A percentile compares a stretch with the other conserved stretches of the same genome.
Conservation (phyloP, 2,888 invertebrate species). For the Cabera pusaria region DNA sequence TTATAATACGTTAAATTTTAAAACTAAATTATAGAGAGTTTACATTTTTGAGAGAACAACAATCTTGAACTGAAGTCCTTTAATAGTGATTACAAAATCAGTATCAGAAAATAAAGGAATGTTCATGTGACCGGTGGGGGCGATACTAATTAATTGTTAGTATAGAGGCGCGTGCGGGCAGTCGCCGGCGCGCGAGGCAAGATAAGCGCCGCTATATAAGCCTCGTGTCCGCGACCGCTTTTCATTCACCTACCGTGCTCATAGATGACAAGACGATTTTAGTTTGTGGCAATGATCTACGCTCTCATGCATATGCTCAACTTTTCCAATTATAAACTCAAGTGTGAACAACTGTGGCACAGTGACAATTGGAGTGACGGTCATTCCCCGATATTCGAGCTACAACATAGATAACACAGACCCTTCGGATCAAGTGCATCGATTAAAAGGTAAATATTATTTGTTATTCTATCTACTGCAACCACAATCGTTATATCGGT, state of each 20-base stretch:
- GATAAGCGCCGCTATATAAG: constrained; percentile 66
- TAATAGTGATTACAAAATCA: no score
- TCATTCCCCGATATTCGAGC: constrained; percentile 73
- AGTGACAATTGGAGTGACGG: constrained; percentile 79
- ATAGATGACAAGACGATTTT: constrained; percentile 70
- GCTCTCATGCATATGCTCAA: constrained; percentile 69
- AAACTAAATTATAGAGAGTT: no score
- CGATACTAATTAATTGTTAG: no score
- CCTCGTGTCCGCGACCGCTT: constrained; percentile 33
- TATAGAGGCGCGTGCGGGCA: background rate
- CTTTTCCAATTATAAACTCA: constrained; percentile 57
- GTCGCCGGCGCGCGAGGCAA: constrained; percentile 40
- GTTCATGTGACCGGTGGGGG: no score
- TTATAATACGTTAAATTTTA: no score
- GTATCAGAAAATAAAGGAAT: no score
- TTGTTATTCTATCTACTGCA: constrained; percentile 40
- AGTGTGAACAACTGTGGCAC: constrained; percentile 78
- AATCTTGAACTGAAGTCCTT: no score
- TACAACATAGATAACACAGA: constrained; percentile 72
- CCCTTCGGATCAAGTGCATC: constrained; percentile 55
- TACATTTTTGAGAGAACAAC: no score
- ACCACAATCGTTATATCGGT: constrained; percentile 20
- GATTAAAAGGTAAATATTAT: constrained; percentile 74
- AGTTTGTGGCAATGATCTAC: constrained; percentile 79
- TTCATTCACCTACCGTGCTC: constrained; percentile 70